These are phyloP conservation scores for Astreopora myriophthalma DNA, from an alignment of 64 coral and sea anemone species.

Conservation along the genomic window DNA sequence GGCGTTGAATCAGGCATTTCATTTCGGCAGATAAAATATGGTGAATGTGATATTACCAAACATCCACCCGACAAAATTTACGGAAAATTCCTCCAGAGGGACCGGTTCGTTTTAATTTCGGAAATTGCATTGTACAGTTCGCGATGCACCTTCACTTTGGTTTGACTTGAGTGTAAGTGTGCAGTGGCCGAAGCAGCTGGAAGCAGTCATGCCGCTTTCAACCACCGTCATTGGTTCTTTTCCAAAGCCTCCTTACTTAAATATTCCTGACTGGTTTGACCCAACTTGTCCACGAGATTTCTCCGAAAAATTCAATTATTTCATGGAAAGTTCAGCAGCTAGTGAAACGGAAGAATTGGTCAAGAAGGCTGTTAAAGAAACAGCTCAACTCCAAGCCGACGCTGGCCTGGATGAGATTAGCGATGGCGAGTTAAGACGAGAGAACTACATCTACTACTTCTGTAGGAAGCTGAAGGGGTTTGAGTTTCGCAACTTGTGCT, in stretches of 20 bases:
- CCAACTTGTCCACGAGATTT: slow-evolving; percentile 7
- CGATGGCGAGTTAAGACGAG: slow-evolving; percentile 82
- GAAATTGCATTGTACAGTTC: no score
- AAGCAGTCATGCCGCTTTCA: slow-evolving; percentile 54
- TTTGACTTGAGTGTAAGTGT: no score
- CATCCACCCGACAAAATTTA: no score
- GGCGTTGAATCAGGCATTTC: no score
- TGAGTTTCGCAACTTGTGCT: slow-evolving; percentile 74
- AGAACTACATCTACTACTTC: slow-evolving; percentile 85
- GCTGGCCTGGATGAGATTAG: slow-evolving; percentile 80
- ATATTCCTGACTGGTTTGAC: slow-evolving; percentile 73
- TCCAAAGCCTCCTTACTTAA: slow-evolving; percentile 69
- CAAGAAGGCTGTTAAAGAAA: slow-evolving; percentile 44
- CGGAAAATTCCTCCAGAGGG: no score
- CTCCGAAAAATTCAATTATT: slow-evolving; percentile 19
- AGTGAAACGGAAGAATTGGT: slow-evolving; percentile 25
- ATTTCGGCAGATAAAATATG: no score
- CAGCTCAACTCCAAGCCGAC: slow-evolving; percentile 31
- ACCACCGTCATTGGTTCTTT: slow-evolving; percentile 82
- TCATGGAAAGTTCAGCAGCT: not conserved
- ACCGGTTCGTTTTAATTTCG: no score
- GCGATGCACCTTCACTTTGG: no score
- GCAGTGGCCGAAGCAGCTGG: no score
- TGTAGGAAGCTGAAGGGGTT: slow-evolving; percentile 82
- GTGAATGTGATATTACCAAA: no score